Evolutionary conservation across 2,113 vertebrate species (phyloP).

Genomic region (Spea multiplicata): DNA sequence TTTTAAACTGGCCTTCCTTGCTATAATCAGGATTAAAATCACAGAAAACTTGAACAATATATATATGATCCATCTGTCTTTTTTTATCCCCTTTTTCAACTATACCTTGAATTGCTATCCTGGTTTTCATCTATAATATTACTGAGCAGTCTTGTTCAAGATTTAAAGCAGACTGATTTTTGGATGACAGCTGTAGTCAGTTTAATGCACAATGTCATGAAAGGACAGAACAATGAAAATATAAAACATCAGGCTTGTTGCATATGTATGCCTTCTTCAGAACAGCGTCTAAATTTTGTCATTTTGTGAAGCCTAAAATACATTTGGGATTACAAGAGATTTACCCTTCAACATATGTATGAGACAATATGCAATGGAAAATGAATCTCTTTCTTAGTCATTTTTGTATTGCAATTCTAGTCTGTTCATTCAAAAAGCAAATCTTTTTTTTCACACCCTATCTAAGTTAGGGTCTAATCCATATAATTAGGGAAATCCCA

Average conservation of each 20-base stretch:
- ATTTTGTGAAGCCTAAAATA: slow-evolving; percentile 59
- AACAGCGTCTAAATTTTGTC: slow-evolving; percentile 59
- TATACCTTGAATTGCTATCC: no score
- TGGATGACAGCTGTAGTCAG: slow-evolving; percentile 55
- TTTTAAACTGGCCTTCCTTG: not conserved
- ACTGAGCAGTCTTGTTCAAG: slow-evolving; percentile 52
- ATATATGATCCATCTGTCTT: slow-evolving; percentile 41
- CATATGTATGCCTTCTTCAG: slow-evolving; percentile 62
- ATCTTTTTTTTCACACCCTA: slow-evolving; percentile 40
- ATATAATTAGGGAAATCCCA: no score
- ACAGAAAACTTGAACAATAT: not conserved
- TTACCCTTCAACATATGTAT: slow-evolving; percentile 59
- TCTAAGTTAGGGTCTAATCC: no score
- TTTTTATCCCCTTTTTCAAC: not conserved
- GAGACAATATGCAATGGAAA: slow-evolving; percentile 52
- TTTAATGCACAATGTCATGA: slow-evolving; percentile 61
- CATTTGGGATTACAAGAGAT: slow-evolving; percentile 57
- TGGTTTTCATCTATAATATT: slow-evolving; percentile 50
- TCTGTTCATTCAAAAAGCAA: slow-evolving; percentile 47
- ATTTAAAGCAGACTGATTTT: slow-evolving; percentile 59
- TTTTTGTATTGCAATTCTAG: slow-evolving; percentile 30
- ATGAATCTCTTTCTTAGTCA: slow-evolving; percentile 50
- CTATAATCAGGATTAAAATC: not conserved
- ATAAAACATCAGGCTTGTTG: slow-evolving; percentile 59
- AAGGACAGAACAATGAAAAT: slow-evolving; percentile 61